Evolutionary conservation across 2,797 vertebrate species (phyloP).

Genomic region (Tamandua tetradactyla): DNA sequence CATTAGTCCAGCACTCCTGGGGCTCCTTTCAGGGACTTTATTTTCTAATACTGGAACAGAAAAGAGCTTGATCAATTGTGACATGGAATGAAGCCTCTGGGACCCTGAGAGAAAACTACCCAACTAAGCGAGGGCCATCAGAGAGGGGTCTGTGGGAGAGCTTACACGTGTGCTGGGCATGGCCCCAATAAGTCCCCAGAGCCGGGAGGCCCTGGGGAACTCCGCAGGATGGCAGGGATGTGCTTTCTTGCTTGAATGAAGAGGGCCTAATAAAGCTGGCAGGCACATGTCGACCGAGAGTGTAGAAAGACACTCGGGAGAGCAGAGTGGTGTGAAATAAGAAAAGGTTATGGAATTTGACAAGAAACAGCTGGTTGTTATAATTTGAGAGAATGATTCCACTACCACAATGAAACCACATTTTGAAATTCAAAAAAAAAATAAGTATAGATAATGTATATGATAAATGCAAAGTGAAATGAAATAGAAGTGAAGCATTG

Average conservation of each 20-base stretch:
- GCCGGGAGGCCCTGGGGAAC: neutral
- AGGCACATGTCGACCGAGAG: no score
- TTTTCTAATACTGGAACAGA: neutral
- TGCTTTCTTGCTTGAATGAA: neutral
- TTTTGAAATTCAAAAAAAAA: neutral
- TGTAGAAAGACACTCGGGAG: neutral
- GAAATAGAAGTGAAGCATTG: neutral
- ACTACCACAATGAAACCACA: neutral
- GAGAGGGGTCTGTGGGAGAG: no score
- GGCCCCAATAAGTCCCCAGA: neutral
- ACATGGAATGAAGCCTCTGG: neutral
- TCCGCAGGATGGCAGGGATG: no score
- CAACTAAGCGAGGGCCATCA: no score
- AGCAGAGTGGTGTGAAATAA: neutral
- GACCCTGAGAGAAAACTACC: no score
- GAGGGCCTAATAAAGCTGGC: neutral
- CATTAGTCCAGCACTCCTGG: neutral
- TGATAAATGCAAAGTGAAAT: neutral
- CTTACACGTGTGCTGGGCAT: neutral
- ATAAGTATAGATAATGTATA: no score
- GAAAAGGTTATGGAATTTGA: neutral
- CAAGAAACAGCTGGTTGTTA: neutral
- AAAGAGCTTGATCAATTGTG: neutral
- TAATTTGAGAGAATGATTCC: neutral
- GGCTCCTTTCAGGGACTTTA: neutral